Percentiles rank a stretch among this genome's conserved stretches.
These are phyloP conservation scores for Volucella inanis DNA, from an alignment of 2,888 invertebrate species.

Conservation along the genomic window DNA sequence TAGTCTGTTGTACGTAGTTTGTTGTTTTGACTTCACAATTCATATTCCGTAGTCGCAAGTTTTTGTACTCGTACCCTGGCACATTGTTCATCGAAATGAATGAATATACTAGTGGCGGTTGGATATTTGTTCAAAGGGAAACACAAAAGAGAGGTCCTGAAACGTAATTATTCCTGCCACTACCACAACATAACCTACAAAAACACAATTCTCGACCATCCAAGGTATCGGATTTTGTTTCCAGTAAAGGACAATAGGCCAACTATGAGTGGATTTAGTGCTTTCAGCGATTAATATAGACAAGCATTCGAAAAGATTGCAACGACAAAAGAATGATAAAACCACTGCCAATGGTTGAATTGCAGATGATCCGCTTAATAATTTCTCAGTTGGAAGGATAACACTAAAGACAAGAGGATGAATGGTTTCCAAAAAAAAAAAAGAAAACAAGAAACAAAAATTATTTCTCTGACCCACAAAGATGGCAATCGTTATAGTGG, in stretches of 20 bases:
- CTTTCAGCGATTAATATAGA: constrained; percentile 63
- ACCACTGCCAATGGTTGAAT: constrained; percentile 26
- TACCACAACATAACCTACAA: constrained; percentile 12
- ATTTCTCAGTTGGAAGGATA: constrained; percentile 32
- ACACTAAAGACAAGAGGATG: constrained; percentile 2
- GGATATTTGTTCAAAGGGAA: too few species aligned
- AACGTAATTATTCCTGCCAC: constrained; percentile 60
- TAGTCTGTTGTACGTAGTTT: too few species aligned
- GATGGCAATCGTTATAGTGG: not conserved
- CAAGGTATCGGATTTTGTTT: constrained; percentile 31
- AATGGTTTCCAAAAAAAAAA: constrained; percentile 22
- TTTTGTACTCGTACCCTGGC: too few species aligned
- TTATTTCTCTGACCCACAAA: constrained; percentile 52
- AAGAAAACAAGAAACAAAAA: not conserved
- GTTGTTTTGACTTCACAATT: too few species aligned
- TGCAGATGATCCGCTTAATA: constrained; percentile 70
- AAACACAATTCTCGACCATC: not conserved
- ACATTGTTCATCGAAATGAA: too few species aligned
- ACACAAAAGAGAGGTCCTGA: constrained; percentile 21
- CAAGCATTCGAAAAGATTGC: constrained; percentile 23
- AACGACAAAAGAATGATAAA: constrained; percentile 3
- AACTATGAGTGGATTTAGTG: constrained; percentile 64
- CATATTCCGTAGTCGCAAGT: too few species aligned
- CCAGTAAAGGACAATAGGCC: constrained; percentile 50
- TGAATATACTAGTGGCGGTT: too few species aligned